Percentiles rank a stretch among this genome's conserved stretches.
Conservation (phyloP, 2,113 vertebrate species). For the Chlorodrepanis virens region DNA sequence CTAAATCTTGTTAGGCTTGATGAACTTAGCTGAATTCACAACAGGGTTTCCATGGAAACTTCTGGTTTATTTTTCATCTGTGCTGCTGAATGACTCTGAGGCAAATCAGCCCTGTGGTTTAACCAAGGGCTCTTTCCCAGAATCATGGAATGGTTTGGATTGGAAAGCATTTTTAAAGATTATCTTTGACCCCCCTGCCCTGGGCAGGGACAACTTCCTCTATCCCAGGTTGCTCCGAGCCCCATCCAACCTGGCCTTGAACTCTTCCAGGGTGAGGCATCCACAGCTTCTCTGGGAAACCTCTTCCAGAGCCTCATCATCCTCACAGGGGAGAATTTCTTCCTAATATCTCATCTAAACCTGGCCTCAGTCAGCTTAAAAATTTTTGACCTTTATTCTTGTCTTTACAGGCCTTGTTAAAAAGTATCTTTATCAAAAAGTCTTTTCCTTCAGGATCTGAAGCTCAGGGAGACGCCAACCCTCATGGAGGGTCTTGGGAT, state of each 20-base stretch:
- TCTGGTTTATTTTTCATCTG: not conserved
- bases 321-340: not conserved
- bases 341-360: not conserved
- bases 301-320: not conserved
- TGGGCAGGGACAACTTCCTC: not conserved
- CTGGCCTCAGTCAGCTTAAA: not conserved
- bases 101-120: not conserved
- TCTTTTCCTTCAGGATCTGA: not conserved
- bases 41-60: conserved; percentile 42
- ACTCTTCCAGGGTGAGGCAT: not conserved
- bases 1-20: conserved; percentile 17
- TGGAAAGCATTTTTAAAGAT: not conserved
- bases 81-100: not conserved
- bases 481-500: not conserved
- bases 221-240: rapidly evolving
- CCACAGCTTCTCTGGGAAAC: not conserved
- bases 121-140: not conserved
- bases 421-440: not conserved
- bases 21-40: conserved; percentile 35
- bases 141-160: not conserved
- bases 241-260: not conserved
- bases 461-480: not conserved
- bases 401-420: not conserved
- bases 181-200: rapidly evolving
- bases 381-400: not conserved